Base-by-base conservation (phyloP, 2,888 invertebrate genomes). In the Cepaea hortensis region DNA sequence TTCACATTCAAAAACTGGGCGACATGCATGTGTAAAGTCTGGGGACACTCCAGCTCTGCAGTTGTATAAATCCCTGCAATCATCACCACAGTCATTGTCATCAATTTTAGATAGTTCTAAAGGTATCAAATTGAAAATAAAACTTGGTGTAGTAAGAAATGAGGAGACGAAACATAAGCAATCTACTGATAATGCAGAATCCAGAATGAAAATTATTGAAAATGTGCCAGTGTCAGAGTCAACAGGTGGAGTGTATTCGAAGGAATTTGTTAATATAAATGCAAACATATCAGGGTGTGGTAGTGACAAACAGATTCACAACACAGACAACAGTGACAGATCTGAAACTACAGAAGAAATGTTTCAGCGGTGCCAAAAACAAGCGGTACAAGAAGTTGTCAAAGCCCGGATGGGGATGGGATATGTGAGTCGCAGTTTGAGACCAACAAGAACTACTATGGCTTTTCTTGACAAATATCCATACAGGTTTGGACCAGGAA, bases 321-420 rank as follows among this genome's bases (percentile, higher is more conserved):
- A 20, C 3, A 6, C 72, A 50, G 55, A 20, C 23, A 61, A 23
- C 13, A 13, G 23, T 70, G 35, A 62, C 23, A 77, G 72, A 73
- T 70, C 9, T 61, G 86, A 86, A 70, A 86, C 83, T 75, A 83
- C 86, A n/a, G 86, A 86, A 35, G 86, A 86, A 46, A 86, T 86
- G 86, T 86, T 86, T 79, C 86, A 86, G 50, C 50, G 86, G 5
- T 83, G 77, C 55, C 83, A 86, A 65, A 68, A 86, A 50, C 86
- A 86, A 55, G 86, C 86, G 0, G 50, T 76, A 46, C 83, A 72
- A 61, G 86, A 86, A 61, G 86, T 86, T 18, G 55, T 81, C 46
- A 86, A 86, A 46, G 86, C 86, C 9, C 86, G 79, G 48, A 55
- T 86, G 48, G 86, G 86, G 5, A 81, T 86, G n/a, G 86, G 86